phyloP scores from a whole-genome alignment of 2,888 invertebrate species.

The Sarcophaga carnaria region DNA sequence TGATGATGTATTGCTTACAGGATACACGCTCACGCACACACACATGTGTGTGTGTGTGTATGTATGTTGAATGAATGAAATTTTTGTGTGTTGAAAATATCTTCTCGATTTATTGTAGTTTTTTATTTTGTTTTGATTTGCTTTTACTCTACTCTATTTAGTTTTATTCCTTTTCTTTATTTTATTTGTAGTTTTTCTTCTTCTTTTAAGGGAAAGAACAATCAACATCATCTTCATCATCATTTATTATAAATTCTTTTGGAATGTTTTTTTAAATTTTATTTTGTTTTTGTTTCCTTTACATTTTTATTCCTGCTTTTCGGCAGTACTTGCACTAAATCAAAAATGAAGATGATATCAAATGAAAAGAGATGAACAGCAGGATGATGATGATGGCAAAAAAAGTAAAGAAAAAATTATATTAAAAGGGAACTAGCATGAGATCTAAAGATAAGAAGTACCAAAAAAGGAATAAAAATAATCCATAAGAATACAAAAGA shows the following conservation, averaged over 20 bases:
- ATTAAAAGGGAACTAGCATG: neutral
- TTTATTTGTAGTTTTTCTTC: neutral
- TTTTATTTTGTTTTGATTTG: neutral
- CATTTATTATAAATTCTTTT: constrained; percentile 43
- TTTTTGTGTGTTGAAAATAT: constrained; percentile 19
- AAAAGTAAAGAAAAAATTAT: neutral
- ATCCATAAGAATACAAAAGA: constrained; percentile 19
- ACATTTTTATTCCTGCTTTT: neutral
- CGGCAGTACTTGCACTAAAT: neutral
- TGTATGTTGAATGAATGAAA: constrained; percentile 1
- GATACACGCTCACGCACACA: constrained; percentile 27
- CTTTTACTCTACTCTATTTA: neutral
- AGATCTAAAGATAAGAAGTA: neutral
- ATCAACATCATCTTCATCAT: constrained; percentile 27
- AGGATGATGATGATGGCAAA: neutral
- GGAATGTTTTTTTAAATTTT: neutral
- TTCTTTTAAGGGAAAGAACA: neutral
- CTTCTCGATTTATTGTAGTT: neutral
- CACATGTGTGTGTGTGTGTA: constrained; percentile 47
- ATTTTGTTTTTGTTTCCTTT: neutral
- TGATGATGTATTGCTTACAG: constrained; percentile 66
- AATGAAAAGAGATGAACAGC: neutral
- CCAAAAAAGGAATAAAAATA: constrained; percentile 11
- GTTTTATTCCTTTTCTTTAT: neutral
- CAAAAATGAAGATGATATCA: constrained; percentile 1